Evolutionary conservation across 2,888 invertebrate species (phyloP), one percentile per base, ranked within the genome.

Genomic region (Sesia bembeciformis): DNA sequence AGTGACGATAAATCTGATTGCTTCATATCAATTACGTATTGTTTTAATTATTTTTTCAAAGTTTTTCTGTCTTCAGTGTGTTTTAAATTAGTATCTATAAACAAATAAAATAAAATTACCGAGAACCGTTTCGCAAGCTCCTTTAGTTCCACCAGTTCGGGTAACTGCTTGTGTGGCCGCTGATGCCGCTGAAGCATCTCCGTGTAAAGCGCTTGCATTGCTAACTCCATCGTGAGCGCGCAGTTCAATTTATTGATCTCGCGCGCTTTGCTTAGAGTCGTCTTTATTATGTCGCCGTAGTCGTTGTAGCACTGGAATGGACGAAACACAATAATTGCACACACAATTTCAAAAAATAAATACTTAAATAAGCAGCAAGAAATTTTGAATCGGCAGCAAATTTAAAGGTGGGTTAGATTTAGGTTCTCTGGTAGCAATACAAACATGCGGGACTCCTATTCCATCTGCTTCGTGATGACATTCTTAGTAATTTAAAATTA

Each of bases 281-380:
- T 95, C 89, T 99, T 99, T 64, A 99, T 95, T 53, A 99, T 98
- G 84, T 99, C 99, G 53, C 99, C 98, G 84, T 98, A 99, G 84
- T 99, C 98, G 78, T 98, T 97, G 86, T 98, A 98, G 80, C 97
- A 98, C 94, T 96, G 81, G 51, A 82, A 80, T 38, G 42, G 42
- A 3, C 5, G 5, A 5, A 5, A 42, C 42, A 42, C 42, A 42
- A n/a, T 23, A 23, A 23, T 23, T 23, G 23, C 2, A 23, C 23
- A 23, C 23, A 2, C 23, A 23, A 23, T 23, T 23, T 23, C 23
- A 23, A 23, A 23, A 23, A 23, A 23, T 1, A 23, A 23, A 23
- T 23, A 23, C 23, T 23, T 23, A 23, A 23, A 23, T 23, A 23
- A n/a, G n/a, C n/a, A n/a, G n/a, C n/a, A n/a, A 23, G 23, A 23